Percentiles rank a stretch among this genome's conserved stretches.
These are phyloP conservation scores for Neosilurus mollespiculum DNA, from an alignment of 2,797 vertebrate genomes.

Conservation along the genomic window DNA sequence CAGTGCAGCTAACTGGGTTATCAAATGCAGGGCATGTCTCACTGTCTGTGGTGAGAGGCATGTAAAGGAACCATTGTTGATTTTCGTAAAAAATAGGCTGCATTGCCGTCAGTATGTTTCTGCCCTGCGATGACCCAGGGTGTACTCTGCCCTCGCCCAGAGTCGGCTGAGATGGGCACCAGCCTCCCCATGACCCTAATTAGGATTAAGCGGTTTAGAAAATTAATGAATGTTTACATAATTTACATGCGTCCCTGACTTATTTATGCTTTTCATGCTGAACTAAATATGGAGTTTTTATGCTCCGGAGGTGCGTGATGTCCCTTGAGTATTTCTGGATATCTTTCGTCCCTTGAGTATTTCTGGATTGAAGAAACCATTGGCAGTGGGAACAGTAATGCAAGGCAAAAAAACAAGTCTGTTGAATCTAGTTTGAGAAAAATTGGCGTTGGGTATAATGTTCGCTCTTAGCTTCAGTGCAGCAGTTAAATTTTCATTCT, in stretches of 20 bases:
- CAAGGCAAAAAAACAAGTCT: background rate
- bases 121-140: too few relatives aligned
- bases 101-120: too few relatives aligned
- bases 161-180: too few relatives aligned
- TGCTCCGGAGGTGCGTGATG: slow-evolving; percentile 28
- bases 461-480: background rate
- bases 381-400: slow-evolving; percentile 7
- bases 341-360: slow-evolving; percentile 22
- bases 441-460: slow-evolving; percentile 25
- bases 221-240: slow-evolving; percentile 15
- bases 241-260: slow-evolving; percentile 23
- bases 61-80: too few relatives aligned
- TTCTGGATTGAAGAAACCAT: slow-evolving; percentile 12
- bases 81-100: too few relatives aligned
- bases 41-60: too few relatives aligned
- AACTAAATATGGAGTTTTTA: slow-evolving; percentile 39
- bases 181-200: too few relatives aligned
- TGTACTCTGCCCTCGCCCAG: too few relatives aligned
- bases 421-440: background rate
- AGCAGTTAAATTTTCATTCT: background rate
- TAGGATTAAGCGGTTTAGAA: too few relatives aligned
- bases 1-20: too few relatives aligned
- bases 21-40: too few relatives aligned
- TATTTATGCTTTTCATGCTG: slow-evolving; percentile 7
- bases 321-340: slow-evolving; percentile 25